Conservation (phyloP, 2,113 vertebrate species). For the Chaetura pelagica region DNA sequence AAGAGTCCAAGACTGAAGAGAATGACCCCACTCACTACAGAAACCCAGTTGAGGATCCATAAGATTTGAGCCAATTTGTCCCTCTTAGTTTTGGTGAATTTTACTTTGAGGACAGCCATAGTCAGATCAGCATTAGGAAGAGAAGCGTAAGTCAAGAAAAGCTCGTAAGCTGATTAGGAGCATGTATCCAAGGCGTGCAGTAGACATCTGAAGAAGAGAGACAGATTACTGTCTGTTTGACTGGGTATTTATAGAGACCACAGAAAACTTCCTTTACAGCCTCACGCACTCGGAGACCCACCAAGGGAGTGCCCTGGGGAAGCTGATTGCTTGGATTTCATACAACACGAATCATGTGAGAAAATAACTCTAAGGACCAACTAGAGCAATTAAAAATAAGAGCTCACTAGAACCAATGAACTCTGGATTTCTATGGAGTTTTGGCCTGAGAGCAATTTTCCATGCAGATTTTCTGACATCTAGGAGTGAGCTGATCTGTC, state of each 20-base stretch:
- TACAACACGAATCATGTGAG: not conserved
- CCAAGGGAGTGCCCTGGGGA: not conserved
- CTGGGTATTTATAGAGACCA: constrained; percentile 47
- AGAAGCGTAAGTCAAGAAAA: constrained; percentile 21
- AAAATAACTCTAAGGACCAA: not conserved
- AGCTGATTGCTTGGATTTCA: not conserved
- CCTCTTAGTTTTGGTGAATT: constrained; percentile 86
- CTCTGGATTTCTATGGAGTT: not conserved
- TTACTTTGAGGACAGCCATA: constrained; percentile 88
- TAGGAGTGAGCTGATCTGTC: not conserved
- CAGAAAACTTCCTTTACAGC: not conserved
- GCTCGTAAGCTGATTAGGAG: constrained; percentile 50
- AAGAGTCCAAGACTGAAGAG: constrained; percentile 87
- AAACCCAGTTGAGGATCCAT: constrained; percentile 91
- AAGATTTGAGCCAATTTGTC: constrained; percentile 88
- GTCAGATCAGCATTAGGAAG: constrained; percentile 1
- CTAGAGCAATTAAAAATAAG: not conserved
- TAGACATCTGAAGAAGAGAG: constrained; percentile 27
- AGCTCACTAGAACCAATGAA: not conserved
- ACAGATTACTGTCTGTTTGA: constrained; percentile 49
- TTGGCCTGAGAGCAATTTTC: not conserved
- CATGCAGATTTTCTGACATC: not conserved
- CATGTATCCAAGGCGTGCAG: constrained; percentile 8
- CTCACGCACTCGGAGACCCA: not conserved
- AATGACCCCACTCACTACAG: constrained; percentile 82